These are phyloP conservation scores for Tragelaphus buxtoni DNA, from an alignment of 2,113 vertebrate species.

Conservation along the genomic window DNA sequence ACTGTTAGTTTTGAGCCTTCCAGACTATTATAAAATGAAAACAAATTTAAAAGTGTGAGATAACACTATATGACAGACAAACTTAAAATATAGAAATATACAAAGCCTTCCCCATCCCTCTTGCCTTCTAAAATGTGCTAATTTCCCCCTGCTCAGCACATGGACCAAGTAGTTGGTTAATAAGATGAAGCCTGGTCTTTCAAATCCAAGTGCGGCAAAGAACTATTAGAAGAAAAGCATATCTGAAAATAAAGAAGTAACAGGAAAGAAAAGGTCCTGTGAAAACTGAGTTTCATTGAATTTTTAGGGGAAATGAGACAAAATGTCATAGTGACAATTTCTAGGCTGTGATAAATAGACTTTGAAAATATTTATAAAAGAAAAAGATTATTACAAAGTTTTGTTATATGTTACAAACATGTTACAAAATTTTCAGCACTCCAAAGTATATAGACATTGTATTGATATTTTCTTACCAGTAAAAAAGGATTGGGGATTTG, in stretches of 20 bases:
- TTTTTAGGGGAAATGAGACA: neutral
- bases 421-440: neutral
- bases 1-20: neutral
- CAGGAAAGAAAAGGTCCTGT: neutral
- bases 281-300: neutral
- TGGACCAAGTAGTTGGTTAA: neutral
- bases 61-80: neutral
- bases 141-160: neutral
- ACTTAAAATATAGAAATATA: neutral
- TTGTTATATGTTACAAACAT: neutral
- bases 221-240: neutral
- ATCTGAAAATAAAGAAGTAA: neutral
- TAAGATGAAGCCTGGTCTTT: neutral
- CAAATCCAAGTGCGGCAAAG: neutral
- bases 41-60: neutral
- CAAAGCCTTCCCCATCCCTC: neutral
- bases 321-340: neutral
- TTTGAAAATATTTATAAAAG: neutral
- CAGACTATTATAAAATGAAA: conserved; percentile 8
- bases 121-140: neutral
- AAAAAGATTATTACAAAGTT: neutral
- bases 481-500: neutral
- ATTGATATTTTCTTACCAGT: neutral
- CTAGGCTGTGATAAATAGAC: neutral
- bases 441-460: neutral